Conservation (phyloP, 2,113 vertebrate species). For the Astatoreochromis straeleni region DNA sequence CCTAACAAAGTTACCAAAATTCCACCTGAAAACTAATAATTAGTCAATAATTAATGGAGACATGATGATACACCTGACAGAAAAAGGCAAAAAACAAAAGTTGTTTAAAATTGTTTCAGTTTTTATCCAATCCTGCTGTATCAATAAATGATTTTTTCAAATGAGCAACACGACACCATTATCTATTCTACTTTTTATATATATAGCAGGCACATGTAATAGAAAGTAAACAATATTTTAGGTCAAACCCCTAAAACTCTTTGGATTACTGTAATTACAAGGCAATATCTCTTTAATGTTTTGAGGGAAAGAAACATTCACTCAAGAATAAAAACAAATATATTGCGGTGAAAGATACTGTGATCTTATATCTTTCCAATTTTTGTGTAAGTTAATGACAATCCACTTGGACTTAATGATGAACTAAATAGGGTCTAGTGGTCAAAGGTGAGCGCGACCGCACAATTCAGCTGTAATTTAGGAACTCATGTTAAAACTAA, state of each 20-base stretch:
- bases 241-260: not conserved
- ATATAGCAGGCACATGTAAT: not conserved
- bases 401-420: not conserved
- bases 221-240: not conserved
- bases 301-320: not conserved
- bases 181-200: not conserved
- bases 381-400: not conserved
- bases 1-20: not conserved
- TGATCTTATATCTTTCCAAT: not conserved
- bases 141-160: too few species aligned
- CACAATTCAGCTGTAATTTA: not conserved
- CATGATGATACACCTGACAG: not conserved
- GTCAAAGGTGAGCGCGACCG: not conserved
- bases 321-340: not conserved
- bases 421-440: not conserved
- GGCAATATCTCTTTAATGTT: not conserved
- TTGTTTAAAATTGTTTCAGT: not conserved
- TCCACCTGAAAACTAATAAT: not conserved
- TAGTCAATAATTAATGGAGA: not conserved
- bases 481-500: not conserved
- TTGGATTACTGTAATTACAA: not conserved
- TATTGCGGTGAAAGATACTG: not conserved
- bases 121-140: not conserved
- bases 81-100: not conserved
- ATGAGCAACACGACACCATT: too few species aligned